Conservation (phyloP, 2,113 vertebrate species). For the Rhinolophus sinicus region DNA sequence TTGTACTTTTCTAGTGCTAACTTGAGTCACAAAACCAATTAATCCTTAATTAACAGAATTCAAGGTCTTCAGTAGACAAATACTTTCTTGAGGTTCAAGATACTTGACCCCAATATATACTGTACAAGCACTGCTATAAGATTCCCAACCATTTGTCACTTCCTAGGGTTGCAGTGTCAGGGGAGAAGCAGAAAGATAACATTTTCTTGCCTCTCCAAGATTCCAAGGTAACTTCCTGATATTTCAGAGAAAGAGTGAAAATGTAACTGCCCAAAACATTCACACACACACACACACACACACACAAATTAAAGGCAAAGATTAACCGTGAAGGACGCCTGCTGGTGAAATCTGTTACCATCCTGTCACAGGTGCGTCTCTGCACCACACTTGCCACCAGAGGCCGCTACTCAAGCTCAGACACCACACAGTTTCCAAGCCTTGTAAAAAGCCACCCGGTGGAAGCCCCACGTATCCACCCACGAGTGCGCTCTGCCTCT, state of each 20-base stretch:
- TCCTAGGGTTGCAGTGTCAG: neutral
- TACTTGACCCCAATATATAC: neutral
- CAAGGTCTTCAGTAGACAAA: neutral
- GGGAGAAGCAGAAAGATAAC: neutral
- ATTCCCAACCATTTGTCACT: neutral
- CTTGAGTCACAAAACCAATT: neutral
- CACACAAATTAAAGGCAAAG: neutral
- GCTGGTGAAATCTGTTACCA: neutral
- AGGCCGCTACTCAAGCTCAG: neutral
- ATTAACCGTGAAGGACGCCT: neutral
- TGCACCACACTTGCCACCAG: neutral
- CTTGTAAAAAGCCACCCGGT: fast-evolving
- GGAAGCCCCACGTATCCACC: too few relatives aligned
- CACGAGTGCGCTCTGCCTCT: fast-evolving
- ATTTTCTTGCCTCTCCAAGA: neutral
- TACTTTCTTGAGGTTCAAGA: neutral
- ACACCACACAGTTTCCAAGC: neutral
- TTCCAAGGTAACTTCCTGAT: neutral
- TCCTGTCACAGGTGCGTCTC: neutral
- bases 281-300: neutral
- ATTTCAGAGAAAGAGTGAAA: neutral
- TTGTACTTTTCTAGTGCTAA: neutral
- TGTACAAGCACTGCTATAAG: neutral
- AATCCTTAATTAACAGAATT: neutral
- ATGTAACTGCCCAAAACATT: neutral